Evolutionary conservation across 1,140 invertebrate genomes (phyloP), one percentile per base, ranked within the genome.

Genomic region (Bactericera cockerelli): DNA sequence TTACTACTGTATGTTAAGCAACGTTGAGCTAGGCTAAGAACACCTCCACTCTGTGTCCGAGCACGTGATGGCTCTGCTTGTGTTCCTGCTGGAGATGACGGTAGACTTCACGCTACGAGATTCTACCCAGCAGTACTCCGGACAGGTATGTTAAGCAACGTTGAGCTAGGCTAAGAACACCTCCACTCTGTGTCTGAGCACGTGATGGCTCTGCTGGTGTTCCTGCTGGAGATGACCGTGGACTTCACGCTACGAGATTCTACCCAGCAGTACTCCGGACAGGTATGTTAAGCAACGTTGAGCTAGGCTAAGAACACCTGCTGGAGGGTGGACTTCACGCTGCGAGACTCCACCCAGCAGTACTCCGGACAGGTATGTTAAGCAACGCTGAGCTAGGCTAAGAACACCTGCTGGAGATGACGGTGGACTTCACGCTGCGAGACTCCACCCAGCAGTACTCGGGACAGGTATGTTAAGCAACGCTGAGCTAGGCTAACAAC

Each of bases 51-150:
- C 78, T 60, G 76, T 89, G 14, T 82, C 86, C 10, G 91, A 94
- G 71, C 86, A 92, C 69, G 78, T 91, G 59, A 77, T 94, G 62
- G 86, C 89, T 57, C 70, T 95, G 25, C 78, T 86, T 56, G 76
- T 96, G 26, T 93, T 91, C 71, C 76, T 98, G 39, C 73, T 96
- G 25, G 88, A 93, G 71, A 80, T 93, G 72, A 82, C 87, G 24
- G 10, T 57, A 10, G n/a, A n/a, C n/a, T n/a, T n/a, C n/a, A 79
- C 81, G 58, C 80, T 77, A 59, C 75, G 79, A 49, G 24, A 58
- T 57, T 63, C 65, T 21, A 60, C 61, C 56, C 65, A 66, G 56
- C 60, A 60, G 24, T 39, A 56, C 26, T n/a, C n/a, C n/a, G 65
- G 60, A 56, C 65, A 68, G 62, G 13, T 13, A n/a, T 38, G 36